Evolutionary conservation across 1,140 invertebrate genomes (phyloP), one percentile per base, ranked within the genome.

Genomic region (Heterodera schachtii): DNA sequence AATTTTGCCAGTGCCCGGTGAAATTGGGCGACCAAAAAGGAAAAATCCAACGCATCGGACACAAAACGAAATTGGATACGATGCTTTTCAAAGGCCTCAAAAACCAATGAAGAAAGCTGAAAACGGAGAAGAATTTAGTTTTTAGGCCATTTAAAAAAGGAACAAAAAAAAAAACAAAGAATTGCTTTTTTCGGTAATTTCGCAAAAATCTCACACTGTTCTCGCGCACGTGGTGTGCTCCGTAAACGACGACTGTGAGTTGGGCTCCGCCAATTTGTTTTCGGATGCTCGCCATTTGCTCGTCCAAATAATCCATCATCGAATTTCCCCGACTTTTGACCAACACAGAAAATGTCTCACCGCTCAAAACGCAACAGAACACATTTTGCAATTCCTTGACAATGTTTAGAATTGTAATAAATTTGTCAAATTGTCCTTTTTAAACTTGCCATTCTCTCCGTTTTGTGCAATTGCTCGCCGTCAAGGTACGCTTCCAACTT

Each of bases 1-100:
- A 64, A 47, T 76, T 88, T 86, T 1, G 86, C 86, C 43, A 86
- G 46, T 43, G 86, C 87, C 21, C 86, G 77, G 76, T 86, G 86
- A 43, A 86, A 79, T 79, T 86, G 86, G 9, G 79, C 87, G 13
- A 86, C 60, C 16, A 88, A 80, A 81, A 81, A 89, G 31, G 71
- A 78, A 49, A 88, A 87, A 52, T 86, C 84, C 6, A 76, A 69
- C 21, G 81, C 73, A 67, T 77, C 73, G 11, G 79, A 49, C 41
- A 84, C 70, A 31, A 87, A 85, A 16, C 87, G 78, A 57, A 86
- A 64, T 80, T 86, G 86, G 19, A 66, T 73, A 43, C 87, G 87
- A 57, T 78, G 66, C 49, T 64, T 47, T 73, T 86, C 86, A 52
- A 84, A 86, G 16, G 81, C 71, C 44, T 82, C 79, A n/a, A 86